Conservation (phyloP, 1,140 invertebrate genomes). For the Megathymus violae region DNA sequence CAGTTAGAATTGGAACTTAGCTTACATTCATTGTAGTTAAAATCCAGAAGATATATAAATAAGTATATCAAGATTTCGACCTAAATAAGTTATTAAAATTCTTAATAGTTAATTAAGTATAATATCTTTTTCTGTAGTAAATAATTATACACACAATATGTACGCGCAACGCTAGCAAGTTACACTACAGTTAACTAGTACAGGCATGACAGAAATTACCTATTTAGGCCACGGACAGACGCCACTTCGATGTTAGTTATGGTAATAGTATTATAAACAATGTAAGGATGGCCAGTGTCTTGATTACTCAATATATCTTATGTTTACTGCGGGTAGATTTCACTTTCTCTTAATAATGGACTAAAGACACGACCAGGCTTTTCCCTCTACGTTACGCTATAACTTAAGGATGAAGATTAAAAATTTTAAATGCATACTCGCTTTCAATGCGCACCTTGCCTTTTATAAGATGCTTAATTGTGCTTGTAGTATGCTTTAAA, state of each 20-base stretch:
- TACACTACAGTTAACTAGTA: neutral
- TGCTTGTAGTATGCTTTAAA: too few relatives aligned
- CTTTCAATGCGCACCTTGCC: too few relatives aligned
- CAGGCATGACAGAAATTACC: constrained; percentile 15
- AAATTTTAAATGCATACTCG: too few relatives aligned
- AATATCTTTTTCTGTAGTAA: too few relatives aligned
- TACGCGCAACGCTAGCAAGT: neutral
- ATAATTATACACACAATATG: too few relatives aligned
- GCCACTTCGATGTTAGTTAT: constrained; percentile 18
- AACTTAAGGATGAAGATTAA: too few relatives aligned
- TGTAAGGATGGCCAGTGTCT: constrained; percentile 16
- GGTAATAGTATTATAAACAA: constrained; percentile 30
- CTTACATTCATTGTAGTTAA: neutral
- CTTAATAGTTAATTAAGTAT: too few relatives aligned
- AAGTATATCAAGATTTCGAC: neutral
- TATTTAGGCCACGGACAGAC: constrained; percentile 19
- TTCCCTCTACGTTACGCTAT: neutral
- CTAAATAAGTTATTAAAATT: too few relatives aligned
- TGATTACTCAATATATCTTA: constrained; percentile 26
- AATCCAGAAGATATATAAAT: neutral
- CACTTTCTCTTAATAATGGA: constrained; percentile 22
- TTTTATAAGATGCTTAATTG: too few relatives aligned
- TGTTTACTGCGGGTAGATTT: constrained; percentile 18
- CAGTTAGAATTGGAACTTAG: neutral
- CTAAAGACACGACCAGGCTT: constrained; percentile 6